Evolutionary conservation across 2,888 invertebrate genomes (phyloP), one percentile per base, ranked within the genome.

Genomic region (Melanotus villosus): DNA sequence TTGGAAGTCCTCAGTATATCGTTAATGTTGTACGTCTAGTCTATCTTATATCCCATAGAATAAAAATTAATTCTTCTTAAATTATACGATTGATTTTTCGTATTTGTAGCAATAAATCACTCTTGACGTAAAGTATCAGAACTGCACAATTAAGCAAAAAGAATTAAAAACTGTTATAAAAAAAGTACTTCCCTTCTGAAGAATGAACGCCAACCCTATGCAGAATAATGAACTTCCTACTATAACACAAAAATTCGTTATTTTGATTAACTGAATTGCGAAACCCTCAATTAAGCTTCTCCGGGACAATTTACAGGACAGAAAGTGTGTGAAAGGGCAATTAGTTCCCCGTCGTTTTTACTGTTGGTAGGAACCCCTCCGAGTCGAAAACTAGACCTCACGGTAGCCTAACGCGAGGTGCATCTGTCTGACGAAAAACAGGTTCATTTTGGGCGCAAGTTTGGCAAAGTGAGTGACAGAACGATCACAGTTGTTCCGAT

Each of bases 401-500:
- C 18, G 19, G 10, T 18, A 47, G 19, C 23, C 52, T 14, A 32
- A 52, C 32, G 7, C 6, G 10, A 43, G 21, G 36, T 56, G 56
- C 69, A 63, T 56, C 54, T 68, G 65, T 71, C 68, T 73, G 72
- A 73, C 76, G 71, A 71, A 75, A 79, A 79, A 79, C 78, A 76
- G 78, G 77, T 78, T 78, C 75, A 79, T 74, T 78, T 79, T 79
- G 72, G 76, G 75, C 76, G 52, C 52, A 52, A 52, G 32, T 52
- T 52, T 32, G 23, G 16, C 32, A 47, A 47, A 47, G 52, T 52
- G 52, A 79, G 78, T 81, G 80, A 79, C 80, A 52, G 52, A 80
- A 78, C 45, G 76, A 77, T 77, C 75, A 76, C 77, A 78, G 77
- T 77, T 77, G 79, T 76, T 76, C 68, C 75, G 75, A 73, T 80